Conservation (phyloP, 2,888 invertebrate species). For the Pristionchus arcanus region DNA sequence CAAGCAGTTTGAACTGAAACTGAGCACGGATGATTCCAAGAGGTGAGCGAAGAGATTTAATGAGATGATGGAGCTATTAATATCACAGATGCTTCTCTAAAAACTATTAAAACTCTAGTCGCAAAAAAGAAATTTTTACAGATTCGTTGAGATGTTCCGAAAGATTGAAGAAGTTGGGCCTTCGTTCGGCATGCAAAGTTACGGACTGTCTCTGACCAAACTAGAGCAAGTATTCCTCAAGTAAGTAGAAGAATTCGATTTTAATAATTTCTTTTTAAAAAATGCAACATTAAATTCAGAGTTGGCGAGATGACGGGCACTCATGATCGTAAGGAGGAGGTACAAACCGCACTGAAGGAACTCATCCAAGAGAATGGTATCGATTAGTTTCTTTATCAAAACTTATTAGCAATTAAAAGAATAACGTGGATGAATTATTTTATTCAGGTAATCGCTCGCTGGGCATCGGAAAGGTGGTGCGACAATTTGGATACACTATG, state of each 20-base stretch:
- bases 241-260: no score
- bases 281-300: background rate
- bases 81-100: no score
- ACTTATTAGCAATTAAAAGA: no score
- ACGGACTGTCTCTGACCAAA: conserved; percentile 73
- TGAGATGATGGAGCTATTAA: no score
- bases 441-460: background rate
- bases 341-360: background rate
- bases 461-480: background rate
- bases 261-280: background rate
- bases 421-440: no score
- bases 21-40: conserved; percentile 57
- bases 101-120: no score
- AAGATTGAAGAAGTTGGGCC: conserved; percentile 66
- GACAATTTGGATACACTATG: background rate
- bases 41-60: no score
- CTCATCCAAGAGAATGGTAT: conserved; percentile 32
- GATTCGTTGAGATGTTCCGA: conserved; percentile 68
- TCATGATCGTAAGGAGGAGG: background rate
- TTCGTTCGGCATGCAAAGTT: conserved; percentile 62
- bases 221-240: conserved; percentile 75
- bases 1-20: conserved; percentile 63
- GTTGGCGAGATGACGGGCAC: conserved; percentile 38
- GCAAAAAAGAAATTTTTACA: no score
- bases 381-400: background rate